A percentile compares a stretch with the other conserved stretches of the same genome.
These are phyloP conservation scores for Procambarus clarkii DNA, from an alignment of 1,140 invertebrate genomes.

Conservation along the genomic window DNA sequence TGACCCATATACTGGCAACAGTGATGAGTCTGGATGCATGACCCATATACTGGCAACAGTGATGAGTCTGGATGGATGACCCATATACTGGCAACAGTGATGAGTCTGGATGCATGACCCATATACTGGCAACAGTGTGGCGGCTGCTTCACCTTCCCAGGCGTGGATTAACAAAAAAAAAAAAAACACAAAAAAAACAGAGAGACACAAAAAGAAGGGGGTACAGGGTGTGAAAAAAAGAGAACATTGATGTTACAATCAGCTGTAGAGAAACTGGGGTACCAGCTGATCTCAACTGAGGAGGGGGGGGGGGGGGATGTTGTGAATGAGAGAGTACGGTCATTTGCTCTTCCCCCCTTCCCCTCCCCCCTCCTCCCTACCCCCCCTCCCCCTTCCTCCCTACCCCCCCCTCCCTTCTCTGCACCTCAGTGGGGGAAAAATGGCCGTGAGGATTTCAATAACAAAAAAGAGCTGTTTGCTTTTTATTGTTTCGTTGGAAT, in stretches of 20 bases:
- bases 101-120: too few species aligned
- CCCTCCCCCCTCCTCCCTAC: too few species aligned
- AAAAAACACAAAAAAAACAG: too few species aligned
- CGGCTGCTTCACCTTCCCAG: neutral
- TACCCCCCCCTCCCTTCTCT: too few species aligned
- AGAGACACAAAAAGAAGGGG: too few species aligned
- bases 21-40: too few species aligned
- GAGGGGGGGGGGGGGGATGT: slow-evolving; percentile 27
- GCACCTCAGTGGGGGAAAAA: slow-evolving; percentile 31
- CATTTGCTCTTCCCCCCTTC: slow-evolving; percentile 49
- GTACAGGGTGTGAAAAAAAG: neutral
- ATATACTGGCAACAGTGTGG: neutral
- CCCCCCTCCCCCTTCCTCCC: too few species aligned
- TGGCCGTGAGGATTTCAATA: slow-evolving; percentile 50
- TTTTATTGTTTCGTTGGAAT: neutral
- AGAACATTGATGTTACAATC: slow-evolving; percentile 56
- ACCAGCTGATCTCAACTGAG: slow-evolving; percentile 46
- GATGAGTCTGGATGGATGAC: too few species aligned
- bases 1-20: too few species aligned
- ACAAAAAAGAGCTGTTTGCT: slow-evolving; percentile 30
- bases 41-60: too few species aligned
- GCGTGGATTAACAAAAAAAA: neutral
- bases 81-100: too few species aligned
- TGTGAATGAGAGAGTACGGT: slow-evolving; percentile 38
- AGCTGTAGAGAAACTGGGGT: slow-evolving; percentile 43